These are phyloP conservation scores for Archivesica marissinica DNA, from an alignment of 1,140 invertebrate species.

Conservation along the genomic window DNA sequence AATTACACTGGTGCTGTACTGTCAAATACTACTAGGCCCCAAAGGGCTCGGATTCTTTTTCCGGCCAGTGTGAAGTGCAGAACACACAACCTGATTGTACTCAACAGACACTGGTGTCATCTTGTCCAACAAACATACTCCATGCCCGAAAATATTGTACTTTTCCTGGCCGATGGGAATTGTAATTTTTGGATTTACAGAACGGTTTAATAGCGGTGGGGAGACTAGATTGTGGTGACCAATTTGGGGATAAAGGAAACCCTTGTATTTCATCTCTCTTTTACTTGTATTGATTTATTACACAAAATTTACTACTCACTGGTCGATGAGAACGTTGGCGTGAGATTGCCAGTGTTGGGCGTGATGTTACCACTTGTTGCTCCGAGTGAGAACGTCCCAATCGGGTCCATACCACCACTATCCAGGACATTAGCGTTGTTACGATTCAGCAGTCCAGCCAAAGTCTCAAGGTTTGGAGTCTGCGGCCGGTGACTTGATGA, in stretches of 20 bases:
- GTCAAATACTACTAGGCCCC: not conserved
- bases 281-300: too few relatives aligned
- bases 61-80: too few relatives aligned
- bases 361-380: conserved; percentile 10
- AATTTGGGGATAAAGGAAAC: too few relatives aligned
- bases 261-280: too few relatives aligned
- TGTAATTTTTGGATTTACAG: too few relatives aligned
- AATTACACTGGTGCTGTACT: not conserved
- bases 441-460: conserved; percentile 68
- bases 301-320: conserved; percentile 12
- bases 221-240: too few relatives aligned
- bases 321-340: conserved; percentile 30
- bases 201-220: not conserved
- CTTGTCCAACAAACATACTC: too few relatives aligned
- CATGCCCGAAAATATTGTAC: too few relatives aligned
- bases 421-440: conserved; percentile 2
- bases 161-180: too few relatives aligned
- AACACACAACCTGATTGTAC: too few relatives aligned
- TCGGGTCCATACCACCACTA: conserved; percentile 31
- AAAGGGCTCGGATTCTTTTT: too few relatives aligned
- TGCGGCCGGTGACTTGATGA: conserved; percentile 61
- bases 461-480: conserved; percentile 67
- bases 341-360: conserved; percentile 33
- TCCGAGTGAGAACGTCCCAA: conserved; percentile 43
- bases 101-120: too few relatives aligned